Evolutionary conservation across 2,797 vertebrate genomes (phyloP).

Genomic region (Sebastes dallii): DNA sequence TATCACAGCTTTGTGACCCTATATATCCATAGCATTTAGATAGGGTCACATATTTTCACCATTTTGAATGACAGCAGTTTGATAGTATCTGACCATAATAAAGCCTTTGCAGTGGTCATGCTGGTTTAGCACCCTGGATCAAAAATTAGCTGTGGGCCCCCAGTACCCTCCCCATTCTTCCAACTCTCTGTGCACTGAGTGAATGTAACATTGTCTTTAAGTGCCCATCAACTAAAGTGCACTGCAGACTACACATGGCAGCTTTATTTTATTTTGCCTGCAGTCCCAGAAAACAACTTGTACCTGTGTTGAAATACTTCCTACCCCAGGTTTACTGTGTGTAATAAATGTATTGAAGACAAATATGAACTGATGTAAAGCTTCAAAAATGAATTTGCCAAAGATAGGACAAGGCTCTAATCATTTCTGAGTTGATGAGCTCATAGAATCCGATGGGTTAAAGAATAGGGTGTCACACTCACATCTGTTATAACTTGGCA

Average conservation of each 20-base stretch:
- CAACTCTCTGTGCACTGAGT: slow-evolving; percentile 5
- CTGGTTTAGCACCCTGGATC: neutral
- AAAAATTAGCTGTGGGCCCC: neutral
- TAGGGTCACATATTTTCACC: neutral
- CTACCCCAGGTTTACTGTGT: neutral
- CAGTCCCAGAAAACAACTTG: neutral
- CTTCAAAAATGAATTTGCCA: neutral
- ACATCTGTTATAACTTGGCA: neutral
- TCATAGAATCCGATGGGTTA: neutral
- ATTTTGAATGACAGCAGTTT: neutral
- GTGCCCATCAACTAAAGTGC: slow-evolving; percentile 22
- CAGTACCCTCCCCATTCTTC: neutral
- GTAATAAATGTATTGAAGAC: neutral
- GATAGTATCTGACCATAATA: neutral
- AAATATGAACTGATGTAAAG: neutral
- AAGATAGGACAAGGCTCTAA: neutral
- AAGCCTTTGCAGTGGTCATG: neutral
- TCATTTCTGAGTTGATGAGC: neutral
- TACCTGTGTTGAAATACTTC: neutral
- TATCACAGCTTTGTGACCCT: neutral
- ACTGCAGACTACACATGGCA: neutral
- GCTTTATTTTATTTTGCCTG: neutral
- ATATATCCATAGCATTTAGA: neutral
- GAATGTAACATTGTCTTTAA: neutral
- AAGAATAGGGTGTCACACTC: neutral